Evolutionary conservation across 2,888 invertebrate species (phyloP), one percentile per base, ranked within the genome.

Genomic region (Chloroclysta siterata): DNA sequence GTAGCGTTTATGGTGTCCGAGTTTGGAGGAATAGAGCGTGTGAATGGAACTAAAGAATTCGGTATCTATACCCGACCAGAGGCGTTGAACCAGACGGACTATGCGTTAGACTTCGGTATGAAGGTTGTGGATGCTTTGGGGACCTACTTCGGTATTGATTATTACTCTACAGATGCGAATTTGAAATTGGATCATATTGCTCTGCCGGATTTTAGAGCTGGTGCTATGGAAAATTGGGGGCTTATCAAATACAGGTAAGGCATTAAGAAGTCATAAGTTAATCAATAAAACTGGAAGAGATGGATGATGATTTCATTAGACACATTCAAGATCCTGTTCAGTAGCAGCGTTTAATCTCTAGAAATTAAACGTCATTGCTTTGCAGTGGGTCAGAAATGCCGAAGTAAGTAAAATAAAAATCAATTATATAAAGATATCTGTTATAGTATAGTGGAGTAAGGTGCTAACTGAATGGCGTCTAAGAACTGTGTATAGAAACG

Each of bases 161-260:
- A 94, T 72, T 94, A 93, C 63, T 77, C 80, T 0, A 84, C 89
- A 5, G 79, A 95, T 66, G 94, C 93, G 0, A 89, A 96, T 63
- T 90, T 95, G 5, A 97, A 97, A 81, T 94, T 97, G 84, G 96
- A 98, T 78, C 95, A 97, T 78, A 95, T 97, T n/a, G 97, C 97
- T 1, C 94, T 98, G 64, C 96, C 97, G 0, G 97, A 98, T 81
- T 97, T 98, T 82, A 94, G 94, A 52, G 95, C 96, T 68, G 97
- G 97, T 48, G 98, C 98, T 56, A 98, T 98, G 98, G 97, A 98
- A 81, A 98, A 98, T 82, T 98, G 98, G 97, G 98, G 98, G 7
- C 90, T 98, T 28, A 94, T 97, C 7, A 97, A 96, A 2, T 98
- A 96, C 87, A 94, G 95, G 96, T 95, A n/a, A 36, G 13, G 1